Percentiles rank a stretch among this genome's conserved stretches.
Conservation (phyloP, 1,140 invertebrate genomes). For the Propsilocerus akamusi region DNA sequence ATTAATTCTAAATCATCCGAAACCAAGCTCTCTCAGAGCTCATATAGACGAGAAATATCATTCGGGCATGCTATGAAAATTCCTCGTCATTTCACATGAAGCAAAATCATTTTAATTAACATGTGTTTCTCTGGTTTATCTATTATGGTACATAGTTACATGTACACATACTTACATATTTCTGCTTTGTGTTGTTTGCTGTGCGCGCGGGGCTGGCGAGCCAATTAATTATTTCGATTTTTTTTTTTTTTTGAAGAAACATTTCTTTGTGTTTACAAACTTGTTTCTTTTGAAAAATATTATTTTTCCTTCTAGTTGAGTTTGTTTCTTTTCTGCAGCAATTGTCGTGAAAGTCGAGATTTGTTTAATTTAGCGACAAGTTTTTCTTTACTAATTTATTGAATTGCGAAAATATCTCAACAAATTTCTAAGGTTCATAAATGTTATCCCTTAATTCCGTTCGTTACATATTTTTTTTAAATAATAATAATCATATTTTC, state of each 20-base stretch:
- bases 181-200: too few species aligned
- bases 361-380: neutral
- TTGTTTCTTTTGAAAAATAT: neutral
- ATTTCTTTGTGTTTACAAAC: slow-evolving; percentile 1
- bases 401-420: neutral
- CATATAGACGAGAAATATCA: too few species aligned
- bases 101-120: slow-evolving; percentile 1
- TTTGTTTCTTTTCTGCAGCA: neutral
- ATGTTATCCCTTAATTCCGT: too few species aligned
- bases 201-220: too few species aligned
- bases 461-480: too few species aligned
- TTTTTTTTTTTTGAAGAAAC: neutral
- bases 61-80: too few species aligned
- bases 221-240: slow-evolving; percentile 4
- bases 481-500: too few species aligned
- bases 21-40: too few species aligned
- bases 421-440: too few species aligned
- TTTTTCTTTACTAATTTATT: neutral
- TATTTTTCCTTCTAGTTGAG: neutral
- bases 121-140: slow-evolving; percentile 4
- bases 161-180: too few species aligned
- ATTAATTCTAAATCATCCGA: slow-evolving; percentile 3
- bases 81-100: too few species aligned
- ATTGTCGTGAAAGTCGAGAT: neutral
- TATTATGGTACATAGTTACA: slow-evolving; percentile 2